Conservation (phyloP, 2,888 invertebrate genomes). For the Terebella lapidaria region DNA sequence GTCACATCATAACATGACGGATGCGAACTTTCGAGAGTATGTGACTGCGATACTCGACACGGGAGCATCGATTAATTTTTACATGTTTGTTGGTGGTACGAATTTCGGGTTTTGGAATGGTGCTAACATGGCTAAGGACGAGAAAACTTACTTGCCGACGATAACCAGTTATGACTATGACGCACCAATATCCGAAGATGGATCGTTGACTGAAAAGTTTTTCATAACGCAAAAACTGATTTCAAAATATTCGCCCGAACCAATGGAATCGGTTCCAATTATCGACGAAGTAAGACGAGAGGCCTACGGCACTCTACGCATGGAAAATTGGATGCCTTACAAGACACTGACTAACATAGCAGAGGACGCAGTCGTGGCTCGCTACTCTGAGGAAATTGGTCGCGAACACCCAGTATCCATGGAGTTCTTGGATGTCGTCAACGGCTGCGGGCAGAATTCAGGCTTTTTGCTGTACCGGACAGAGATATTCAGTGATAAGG, state of each 20-base stretch:
- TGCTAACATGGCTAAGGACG: conserved; percentile 11
- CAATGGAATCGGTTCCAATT: background rate
- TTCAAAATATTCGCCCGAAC: background rate
- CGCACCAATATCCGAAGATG: conserved; percentile 18
- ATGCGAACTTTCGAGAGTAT: conserved; percentile 6
- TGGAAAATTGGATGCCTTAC: background rate
- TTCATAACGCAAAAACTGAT: conserved; percentile 12
- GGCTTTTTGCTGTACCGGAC: conserved; percentile 60
- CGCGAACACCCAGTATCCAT: conserved; percentile 30
- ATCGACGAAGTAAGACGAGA: conserved; percentile 3
- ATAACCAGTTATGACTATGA: conserved; percentile 26
- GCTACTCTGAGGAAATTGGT: background rate
- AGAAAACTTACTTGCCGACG: conserved; percentile 8
- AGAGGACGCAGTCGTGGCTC: background rate
- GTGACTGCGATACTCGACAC: conserved; percentile 9
- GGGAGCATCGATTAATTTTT: conserved; percentile 25
- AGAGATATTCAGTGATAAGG: conserved; percentile 16
- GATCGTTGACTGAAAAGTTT: conserved; percentile 17
- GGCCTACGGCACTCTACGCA: conserved; percentile 5
- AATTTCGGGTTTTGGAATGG: conserved; percentile 27
- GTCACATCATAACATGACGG: conserved; percentile 13
- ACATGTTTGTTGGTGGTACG: conserved; percentile 28
- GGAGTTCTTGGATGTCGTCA: conserved; percentile 45
- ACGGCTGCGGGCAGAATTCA: conserved; percentile 57
- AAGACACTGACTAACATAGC: background rate